These are phyloP conservation scores for Syngnathus floridae DNA, from an alignment of 2,113 vertebrate genomes.

Conservation along the genomic window DNA sequence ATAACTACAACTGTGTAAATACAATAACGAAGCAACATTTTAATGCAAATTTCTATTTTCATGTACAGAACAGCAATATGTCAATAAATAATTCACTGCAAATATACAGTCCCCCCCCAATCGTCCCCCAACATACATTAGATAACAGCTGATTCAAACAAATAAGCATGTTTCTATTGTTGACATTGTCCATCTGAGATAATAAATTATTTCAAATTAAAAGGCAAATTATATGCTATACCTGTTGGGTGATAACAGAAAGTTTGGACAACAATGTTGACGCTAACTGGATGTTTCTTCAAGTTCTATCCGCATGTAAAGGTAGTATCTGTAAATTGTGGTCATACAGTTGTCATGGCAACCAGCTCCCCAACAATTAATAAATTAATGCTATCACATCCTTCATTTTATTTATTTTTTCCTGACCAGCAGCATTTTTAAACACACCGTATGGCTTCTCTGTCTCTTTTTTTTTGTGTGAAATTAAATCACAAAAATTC, in stretches of 20 bases:
- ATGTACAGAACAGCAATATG: slow-evolving; percentile 58
- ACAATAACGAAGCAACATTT: slow-evolving; percentile 48
- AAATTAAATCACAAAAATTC: slow-evolving; percentile 48
- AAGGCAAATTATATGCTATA: background rate
- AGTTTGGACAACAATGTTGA: background rate
- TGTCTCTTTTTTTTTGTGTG: background rate
- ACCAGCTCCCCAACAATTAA: background rate
- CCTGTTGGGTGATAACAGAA: background rate
- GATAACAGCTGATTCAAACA: slow-evolving; percentile 53
- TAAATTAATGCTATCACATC: slow-evolving; percentile 24
- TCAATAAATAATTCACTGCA: slow-evolving; percentile 69
- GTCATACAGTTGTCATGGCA: background rate
- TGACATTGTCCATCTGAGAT: slow-evolving; percentile 15
- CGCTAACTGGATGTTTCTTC: slow-evolving; percentile 10
- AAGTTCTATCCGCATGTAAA: slow-evolving; percentile 28
- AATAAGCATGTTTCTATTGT: slow-evolving; percentile 43
- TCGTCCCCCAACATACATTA: slow-evolving; percentile 52
- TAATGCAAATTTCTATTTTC: slow-evolving; percentile 63
- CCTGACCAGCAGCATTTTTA: slow-evolving; percentile 61
- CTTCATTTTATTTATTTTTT: slow-evolving; percentile 33
- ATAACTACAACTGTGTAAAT: background rate
- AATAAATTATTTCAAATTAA: background rate
- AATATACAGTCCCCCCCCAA: slow-evolving; percentile 21
- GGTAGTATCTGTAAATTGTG: slow-evolving; percentile 7
- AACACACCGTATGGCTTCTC: slow-evolving; percentile 55